A percentile compares a stretch with the other conserved stretches of the same genome.
These are phyloP conservation scores for Silurus glanis DNA, from an alignment of 2,113 vertebrate genomes.

Conservation along the genomic window DNA sequence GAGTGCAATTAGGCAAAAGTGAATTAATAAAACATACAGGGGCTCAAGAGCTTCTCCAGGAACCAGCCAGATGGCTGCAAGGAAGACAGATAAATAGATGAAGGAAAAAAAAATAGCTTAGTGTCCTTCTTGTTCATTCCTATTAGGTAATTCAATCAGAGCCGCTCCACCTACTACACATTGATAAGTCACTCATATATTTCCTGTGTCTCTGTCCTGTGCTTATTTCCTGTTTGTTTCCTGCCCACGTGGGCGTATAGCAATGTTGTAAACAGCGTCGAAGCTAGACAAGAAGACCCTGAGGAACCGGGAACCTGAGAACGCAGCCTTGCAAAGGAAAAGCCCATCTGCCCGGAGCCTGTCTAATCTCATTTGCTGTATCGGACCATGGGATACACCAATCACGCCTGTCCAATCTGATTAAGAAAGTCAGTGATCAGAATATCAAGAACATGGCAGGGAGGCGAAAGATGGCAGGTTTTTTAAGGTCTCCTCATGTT, in stretches of 20 bases:
- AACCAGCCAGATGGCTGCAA: constrained; percentile 68
- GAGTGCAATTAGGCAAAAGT: constrained; percentile 72
- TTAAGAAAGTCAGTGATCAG: constrained; percentile 61
- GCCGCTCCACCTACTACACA: constrained; percentile 65
- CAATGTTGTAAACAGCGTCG: constrained; percentile 26
- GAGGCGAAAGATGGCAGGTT: constrained; percentile 28
- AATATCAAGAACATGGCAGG: constrained; percentile 56
- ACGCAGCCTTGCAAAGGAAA: constrained; percentile 51
- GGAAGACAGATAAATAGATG: constrained; percentile 54
- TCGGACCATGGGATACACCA: constrained; percentile 63
- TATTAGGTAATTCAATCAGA: constrained; percentile 74
- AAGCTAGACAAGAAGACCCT: constrained; percentile 58
- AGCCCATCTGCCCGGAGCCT: constrained; percentile 71
- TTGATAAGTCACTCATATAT: constrained; percentile 52
- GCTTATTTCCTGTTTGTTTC: constrained; percentile 59
- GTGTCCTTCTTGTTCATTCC: constrained; percentile 63
- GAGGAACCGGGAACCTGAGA: constrained; percentile 45
- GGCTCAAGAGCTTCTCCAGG: constrained; percentile 61
- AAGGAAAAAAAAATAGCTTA: constrained; percentile 57
- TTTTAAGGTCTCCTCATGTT: constrained; percentile 24
- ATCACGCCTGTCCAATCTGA: constrained; percentile 67
- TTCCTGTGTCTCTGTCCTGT: constrained; percentile 55
- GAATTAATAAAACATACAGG: constrained; percentile 74
- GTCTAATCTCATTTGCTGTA: constrained; percentile 71
- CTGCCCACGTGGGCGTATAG: constrained; percentile 46